These are phyloP conservation scores for Parnassius orleans DNA, from an alignment of 2,888 invertebrate species.

Conservation along the genomic window DNA sequence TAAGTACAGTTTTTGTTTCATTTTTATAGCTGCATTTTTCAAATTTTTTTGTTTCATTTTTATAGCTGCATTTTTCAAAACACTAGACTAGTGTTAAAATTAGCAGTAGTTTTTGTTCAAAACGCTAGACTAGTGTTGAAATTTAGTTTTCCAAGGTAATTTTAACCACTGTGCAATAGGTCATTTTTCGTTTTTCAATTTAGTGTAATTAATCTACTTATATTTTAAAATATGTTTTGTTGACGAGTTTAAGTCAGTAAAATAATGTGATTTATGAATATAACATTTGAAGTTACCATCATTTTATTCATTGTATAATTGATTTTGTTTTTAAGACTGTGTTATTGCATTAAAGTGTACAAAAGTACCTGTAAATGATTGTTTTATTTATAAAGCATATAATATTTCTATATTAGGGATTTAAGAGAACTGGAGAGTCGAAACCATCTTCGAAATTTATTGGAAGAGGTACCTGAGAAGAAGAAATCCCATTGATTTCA, in stretches of 20 bases:
- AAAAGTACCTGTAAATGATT: slow-evolving; percentile 44
- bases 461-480: no score
- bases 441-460: no score
- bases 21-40: slow-evolving; percentile 29
- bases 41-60: slow-evolving; percentile 46
- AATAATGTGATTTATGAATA: slow-evolving; percentile 56
- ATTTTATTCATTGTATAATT: slow-evolving; percentile 66
- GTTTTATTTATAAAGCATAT: slow-evolving; percentile 27
- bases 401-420: neutral
- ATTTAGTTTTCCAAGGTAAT: slow-evolving; percentile 16
- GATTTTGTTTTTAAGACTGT: slow-evolving; percentile 73
- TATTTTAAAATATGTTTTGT: slow-evolving; percentile 25
- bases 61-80: slow-evolving; percentile 21
- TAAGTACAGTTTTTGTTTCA: slow-evolving; percentile 54
- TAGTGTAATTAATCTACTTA: slow-evolving; percentile 23
- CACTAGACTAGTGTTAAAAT: slow-evolving; percentile 3
- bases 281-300: slow-evolving; percentile 72
- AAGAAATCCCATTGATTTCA: no score
- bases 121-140: slow-evolving; percentile 21
- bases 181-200: slow-evolving; percentile 19
- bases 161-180: slow-evolving; percentile 30
- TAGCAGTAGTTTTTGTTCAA: slow-evolving; percentile 19
- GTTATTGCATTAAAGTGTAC: slow-evolving; percentile 78
- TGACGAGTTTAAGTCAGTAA: slow-evolving; percentile 58
- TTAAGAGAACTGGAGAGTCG: neutral